Percentiles rank a stretch among this genome's conserved stretches.
Conservation (phyloP, 1,140 invertebrate species). For the Galendromus occidentalis region DNA sequence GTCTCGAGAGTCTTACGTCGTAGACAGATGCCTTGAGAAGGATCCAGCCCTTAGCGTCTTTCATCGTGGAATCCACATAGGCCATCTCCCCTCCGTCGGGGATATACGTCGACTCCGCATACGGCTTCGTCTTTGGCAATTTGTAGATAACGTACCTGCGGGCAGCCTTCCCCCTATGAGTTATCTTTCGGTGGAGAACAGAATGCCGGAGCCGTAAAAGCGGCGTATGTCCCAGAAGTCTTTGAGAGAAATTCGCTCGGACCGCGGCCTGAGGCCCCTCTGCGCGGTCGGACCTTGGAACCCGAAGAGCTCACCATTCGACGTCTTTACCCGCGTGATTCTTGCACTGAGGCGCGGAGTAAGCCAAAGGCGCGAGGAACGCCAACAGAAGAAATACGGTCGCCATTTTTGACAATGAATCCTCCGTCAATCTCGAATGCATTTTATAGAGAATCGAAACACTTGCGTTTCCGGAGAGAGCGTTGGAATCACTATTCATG, state of each 20-base stretch:
- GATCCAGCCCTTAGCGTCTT: background rate
- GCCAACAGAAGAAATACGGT: background rate
- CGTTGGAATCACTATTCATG: too few relatives aligned
- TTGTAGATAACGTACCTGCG: background rate
- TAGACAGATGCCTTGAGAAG: background rate
- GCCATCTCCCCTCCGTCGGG: background rate
- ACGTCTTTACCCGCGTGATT: background rate
- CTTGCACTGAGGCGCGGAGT: background rate
- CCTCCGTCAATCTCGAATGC: too few relatives aligned
- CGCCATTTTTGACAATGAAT: too few relatives aligned
- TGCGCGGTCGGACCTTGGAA: too few relatives aligned
- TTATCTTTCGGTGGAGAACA: too few relatives aligned
- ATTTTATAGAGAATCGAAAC: too few relatives aligned
- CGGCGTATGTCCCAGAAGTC: too few relatives aligned
- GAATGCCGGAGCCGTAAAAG: too few relatives aligned
- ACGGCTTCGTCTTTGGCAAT: background rate
- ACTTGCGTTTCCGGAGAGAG: too few relatives aligned
- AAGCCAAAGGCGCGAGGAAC: background rate
- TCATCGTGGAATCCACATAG: conserved; percentile 7
- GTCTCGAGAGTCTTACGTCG: background rate
- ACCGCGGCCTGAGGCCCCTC: too few relatives aligned
- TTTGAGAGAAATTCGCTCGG: too few relatives aligned
- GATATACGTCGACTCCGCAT: background rate
- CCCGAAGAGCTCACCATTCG: conserved; percentile 9
- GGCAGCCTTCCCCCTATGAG: too few relatives aligned